Conservation (phyloP, 1,140 invertebrate genomes). For the Notospermus geniculatus region DNA sequence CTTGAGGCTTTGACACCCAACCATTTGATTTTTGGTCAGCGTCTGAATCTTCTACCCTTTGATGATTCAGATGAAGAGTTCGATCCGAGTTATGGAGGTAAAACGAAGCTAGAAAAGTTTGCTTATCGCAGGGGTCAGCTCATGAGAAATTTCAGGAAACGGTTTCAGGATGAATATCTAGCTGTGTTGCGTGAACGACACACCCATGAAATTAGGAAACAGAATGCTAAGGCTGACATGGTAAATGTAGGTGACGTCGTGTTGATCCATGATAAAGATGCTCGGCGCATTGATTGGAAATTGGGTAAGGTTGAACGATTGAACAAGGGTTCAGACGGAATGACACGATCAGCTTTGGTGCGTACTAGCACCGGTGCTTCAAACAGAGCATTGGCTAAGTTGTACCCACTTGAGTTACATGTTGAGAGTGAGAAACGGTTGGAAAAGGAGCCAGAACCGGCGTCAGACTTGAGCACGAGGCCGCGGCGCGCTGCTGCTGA, state of each 20-base stretch:
- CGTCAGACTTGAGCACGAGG: too few species aligned
- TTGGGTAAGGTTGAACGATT: slow-evolving; percentile 1
- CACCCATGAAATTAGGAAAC: slow-evolving; percentile 1
- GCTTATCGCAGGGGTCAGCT: not conserved
- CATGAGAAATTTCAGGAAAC: not conserved
- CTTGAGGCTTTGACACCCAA: not conserved
- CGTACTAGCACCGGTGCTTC: not conserved
- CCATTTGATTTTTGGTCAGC: slow-evolving; percentile 1
- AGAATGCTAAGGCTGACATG: not conserved
- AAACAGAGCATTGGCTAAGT: not conserved
- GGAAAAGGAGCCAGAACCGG: too few species aligned
- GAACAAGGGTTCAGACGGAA: not conserved
- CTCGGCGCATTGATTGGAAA: not conserved
- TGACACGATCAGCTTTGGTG: not conserved
- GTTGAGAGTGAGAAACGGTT: not conserved
- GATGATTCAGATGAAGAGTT: not conserved
- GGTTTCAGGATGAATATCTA: slow-evolving; percentile 4
- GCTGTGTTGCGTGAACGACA: not conserved
- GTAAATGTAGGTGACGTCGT: slow-evolving; percentile 3
- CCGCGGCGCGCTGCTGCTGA: too few species aligned
- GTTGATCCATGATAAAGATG: slow-evolving; percentile 1
- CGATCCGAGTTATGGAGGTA: not conserved
- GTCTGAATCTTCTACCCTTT: not conserved
- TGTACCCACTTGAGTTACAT: slow-evolving; percentile 1
- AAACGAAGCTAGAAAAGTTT: not conserved